phyloP scores from a whole-genome alignment of 2,797 vertebrate genomes.

The Glossophaga mutica region DNA sequence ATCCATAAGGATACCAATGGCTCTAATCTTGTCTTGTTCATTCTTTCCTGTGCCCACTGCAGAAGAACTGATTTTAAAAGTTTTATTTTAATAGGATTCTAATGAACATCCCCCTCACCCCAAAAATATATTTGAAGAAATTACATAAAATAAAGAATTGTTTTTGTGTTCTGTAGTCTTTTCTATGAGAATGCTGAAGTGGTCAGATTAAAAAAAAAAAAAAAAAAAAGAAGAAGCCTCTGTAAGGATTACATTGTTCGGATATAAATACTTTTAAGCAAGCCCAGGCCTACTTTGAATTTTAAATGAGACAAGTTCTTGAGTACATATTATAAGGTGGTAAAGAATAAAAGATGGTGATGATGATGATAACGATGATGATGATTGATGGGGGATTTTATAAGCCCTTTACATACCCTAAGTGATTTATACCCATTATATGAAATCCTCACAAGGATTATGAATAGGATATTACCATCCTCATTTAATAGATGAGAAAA shows the following conservation, averaged over 20 bases:
- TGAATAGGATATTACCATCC: background rate
- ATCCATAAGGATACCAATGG: fast-evolving
- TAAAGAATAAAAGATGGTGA: background rate
- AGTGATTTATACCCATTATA: background rate
- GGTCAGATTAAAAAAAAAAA: background rate
- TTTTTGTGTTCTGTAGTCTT: background rate
- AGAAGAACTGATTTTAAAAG: background rate
- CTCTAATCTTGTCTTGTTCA: background rate
- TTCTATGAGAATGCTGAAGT: background rate
- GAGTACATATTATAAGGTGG: too few relatives aligned
- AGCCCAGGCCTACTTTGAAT: background rate
- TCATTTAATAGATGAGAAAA: background rate
- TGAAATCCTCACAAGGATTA: background rate
- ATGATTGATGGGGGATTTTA: background rate
- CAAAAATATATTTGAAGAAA: background rate
- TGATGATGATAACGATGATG: background rate
- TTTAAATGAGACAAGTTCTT: background rate
- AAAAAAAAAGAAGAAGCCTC: background rate
- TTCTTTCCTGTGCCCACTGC: background rate
- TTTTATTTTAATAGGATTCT: background rate
- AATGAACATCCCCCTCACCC: background rate
- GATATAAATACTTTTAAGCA: background rate
- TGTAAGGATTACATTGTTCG: background rate
- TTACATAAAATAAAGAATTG: background rate
- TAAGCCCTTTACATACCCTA: background rate